Percentiles rank a stretch among this genome's conserved stretches.
Conservation (phyloP, 2,797 vertebrate genomes). For the Rhadinocentrus ornatus region DNA sequence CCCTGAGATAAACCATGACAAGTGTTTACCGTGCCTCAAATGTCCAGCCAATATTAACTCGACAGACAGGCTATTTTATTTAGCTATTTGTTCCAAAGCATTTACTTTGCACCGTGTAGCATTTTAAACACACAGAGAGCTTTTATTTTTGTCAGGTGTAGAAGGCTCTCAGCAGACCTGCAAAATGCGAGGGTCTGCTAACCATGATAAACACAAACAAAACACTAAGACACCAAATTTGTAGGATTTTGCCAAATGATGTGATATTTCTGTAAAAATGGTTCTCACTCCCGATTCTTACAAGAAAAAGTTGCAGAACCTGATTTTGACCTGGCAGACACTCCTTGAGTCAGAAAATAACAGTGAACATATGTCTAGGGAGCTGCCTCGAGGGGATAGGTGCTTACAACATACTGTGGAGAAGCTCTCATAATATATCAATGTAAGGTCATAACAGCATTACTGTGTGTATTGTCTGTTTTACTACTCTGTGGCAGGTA, state of each 20-base stretch:
- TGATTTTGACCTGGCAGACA: conserved; percentile 61
- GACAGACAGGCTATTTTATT: not conserved
- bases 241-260: not conserved
- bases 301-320: conserved; percentile 61
- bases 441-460: not conserved
- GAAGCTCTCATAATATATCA: not conserved
- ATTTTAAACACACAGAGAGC: accelerated
- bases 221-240: not conserved
- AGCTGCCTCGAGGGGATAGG: conserved; percentile 30
- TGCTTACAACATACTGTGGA: conserved; percentile 1
- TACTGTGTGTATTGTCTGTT: not conserved
- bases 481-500: not conserved
- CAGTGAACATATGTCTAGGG: conserved; percentile 14
- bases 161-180: not conserved
- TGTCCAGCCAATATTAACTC: not conserved
- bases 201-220: not conserved
- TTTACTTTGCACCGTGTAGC: conserved; percentile 9
- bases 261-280: not conserved
- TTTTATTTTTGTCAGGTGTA: conserved; percentile 6
- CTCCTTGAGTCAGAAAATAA: conserved; percentile 46
- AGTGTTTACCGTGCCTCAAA: not conserved
- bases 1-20: not conserved
- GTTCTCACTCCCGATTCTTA: conserved; percentile 28
- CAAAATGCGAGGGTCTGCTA: not conserved
- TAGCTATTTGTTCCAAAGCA: not conserved